Conservation (phyloP, 2,888 invertebrate genomes). For the Coecobrya sp. region DNA sequence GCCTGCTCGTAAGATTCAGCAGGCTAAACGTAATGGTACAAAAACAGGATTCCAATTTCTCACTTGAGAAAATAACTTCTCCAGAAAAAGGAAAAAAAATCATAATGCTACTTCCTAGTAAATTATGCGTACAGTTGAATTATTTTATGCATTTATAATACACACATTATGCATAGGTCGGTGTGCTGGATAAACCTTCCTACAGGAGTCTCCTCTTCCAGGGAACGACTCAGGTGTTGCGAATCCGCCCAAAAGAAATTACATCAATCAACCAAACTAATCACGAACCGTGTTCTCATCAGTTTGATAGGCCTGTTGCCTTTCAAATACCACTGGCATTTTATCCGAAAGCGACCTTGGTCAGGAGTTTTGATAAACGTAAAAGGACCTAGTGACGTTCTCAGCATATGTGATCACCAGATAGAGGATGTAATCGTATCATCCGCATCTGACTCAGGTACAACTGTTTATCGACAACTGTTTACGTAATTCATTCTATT, state of each 20-base stretch:
- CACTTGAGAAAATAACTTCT: too few relatives aligned
- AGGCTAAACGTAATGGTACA: not conserved
- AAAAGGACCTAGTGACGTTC: conserved; percentile 74
- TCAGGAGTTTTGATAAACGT: conserved; percentile 79
- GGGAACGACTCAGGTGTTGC: conserved; percentile 74
- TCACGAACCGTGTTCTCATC: conserved; percentile 56
- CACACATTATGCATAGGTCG: conserved; percentile 60
- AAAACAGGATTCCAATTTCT: conserved; percentile 3
- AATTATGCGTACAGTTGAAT: not conserved
- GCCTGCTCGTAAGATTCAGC: not conserved
- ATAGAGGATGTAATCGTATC: conserved; percentile 81
- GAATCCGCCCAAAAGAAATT: conserved; percentile 61
- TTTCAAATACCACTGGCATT: conserved; percentile 72
- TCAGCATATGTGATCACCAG: conserved; percentile 79
- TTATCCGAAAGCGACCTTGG: conserved; percentile 63
- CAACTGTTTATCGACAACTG: not conserved
- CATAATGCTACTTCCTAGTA: not conserved
- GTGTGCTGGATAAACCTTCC: conserved; percentile 75
- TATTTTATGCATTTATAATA: not conserved
- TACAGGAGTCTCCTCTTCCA: conserved; percentile 65
- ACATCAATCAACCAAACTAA: conserved; percentile 41
- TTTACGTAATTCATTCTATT: conserved; percentile 25
- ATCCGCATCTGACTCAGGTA: conserved; percentile 81
- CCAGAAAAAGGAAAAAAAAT: not conserved
- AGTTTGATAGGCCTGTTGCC: conserved; percentile 69